Conservation (phyloP, 2,113 vertebrate species). For the Geothlypis trichas region DNA sequence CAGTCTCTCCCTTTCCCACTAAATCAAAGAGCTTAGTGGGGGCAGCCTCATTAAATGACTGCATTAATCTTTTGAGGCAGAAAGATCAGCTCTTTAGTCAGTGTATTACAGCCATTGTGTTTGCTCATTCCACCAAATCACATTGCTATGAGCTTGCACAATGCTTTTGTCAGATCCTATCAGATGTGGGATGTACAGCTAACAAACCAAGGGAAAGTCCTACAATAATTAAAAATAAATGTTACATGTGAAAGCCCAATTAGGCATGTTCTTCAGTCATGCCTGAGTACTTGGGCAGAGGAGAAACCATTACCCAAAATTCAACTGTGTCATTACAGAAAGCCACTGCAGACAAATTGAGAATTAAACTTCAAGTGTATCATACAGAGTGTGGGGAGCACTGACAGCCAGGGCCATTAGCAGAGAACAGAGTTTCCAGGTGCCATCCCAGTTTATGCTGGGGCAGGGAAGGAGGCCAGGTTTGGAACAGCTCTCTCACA, state of each 20-base stretch:
- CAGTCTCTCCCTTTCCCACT: not conserved
- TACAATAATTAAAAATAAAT: not conserved
- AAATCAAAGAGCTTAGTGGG: not conserved
- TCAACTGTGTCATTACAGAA: not conserved
- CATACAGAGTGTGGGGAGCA: not conserved
- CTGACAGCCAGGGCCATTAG: not conserved
- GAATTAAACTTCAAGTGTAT: not conserved
- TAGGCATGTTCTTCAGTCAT: not conserved
- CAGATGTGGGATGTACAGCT: not conserved
- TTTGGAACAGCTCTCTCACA: not conserved
- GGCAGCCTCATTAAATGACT: constrained; percentile 35
- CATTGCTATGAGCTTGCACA: not conserved
- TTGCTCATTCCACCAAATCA: constrained; percentile 31
- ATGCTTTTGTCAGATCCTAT: constrained; percentile 31
- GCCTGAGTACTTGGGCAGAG: not conserved
- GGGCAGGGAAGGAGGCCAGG: not conserved
- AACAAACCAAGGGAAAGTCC: not conserved
- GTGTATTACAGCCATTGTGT: constrained; percentile 10
- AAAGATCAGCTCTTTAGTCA: constrained; percentile 1
- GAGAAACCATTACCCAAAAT: not conserved
- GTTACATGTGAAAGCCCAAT: not conserved
- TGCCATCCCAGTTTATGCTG: not conserved
- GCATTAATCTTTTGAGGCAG: constrained; percentile 31
- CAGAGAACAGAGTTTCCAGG: not conserved
- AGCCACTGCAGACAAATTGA: not conserved